Base-by-base conservation (phyloP, 2,888 invertebrate genomes). In the Chrysolina haemoptera region DNA sequence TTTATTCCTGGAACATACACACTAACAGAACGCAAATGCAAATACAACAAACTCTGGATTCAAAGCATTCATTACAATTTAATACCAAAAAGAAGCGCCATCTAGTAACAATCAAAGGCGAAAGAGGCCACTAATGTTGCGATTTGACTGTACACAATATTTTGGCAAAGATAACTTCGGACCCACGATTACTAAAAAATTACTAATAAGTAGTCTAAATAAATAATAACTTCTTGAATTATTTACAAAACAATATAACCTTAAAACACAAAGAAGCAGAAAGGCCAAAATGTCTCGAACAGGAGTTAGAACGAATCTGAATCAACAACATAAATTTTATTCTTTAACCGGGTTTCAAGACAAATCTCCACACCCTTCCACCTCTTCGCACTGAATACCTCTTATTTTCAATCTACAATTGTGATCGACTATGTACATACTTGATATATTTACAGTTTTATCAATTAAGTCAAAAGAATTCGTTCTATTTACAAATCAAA, bases 211-310 rank as follows among this genome's bases (percentile, higher is more conserved):
- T 72, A 72, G 43, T 35, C 68, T 72, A 72, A 72, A 72, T 68
- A 72, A 72, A 72, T 72, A 72, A 72, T 55, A 63, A 53, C 62
- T 63, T 72, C 62, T 68, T 59, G 63, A 41, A 62, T 59, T 72
- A 72, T 72, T 68, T 72, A 72, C 72, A 72, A 67, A 18, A 50
- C 59, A 68, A 10, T 68, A 40, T 68, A 68, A 68, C 20, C 14
- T 18, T n/a, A 18, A 53, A 53, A 0, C 10, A 9, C 53, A 18
- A 53, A 53, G 53, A 18, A 8, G 53, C 11, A 53, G 53, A 18
- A 53, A 11, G 18, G 18, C 18, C 1, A 1, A 20, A 8, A 16
- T 16, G 11, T 0, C 50, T 10, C 14, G 8, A 50, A 50, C 10
- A 5, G 16, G 50, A 18, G 16, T 18, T 50, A 16, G 9, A n/a